Conservation (phyloP, 2,797 vertebrate species). For the Diplodus puntazzo region DNA sequence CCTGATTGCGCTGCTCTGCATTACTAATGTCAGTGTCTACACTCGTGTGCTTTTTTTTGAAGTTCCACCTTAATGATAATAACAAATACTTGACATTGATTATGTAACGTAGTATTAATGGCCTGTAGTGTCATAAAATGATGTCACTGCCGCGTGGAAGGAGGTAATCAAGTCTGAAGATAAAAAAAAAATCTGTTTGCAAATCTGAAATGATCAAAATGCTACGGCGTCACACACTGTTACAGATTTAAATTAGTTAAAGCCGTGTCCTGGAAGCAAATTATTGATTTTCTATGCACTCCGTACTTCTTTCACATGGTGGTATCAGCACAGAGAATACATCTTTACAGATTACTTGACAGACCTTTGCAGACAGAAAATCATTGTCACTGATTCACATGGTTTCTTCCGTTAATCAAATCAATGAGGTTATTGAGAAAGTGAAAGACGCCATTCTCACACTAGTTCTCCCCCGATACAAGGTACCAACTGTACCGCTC, state of each 20-base stretch:
- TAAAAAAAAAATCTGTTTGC: neutral
- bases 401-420: constrained; percentile 41
- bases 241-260: constrained; percentile 26
- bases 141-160: neutral
- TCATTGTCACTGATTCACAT: constrained; percentile 36
- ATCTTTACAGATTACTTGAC: neutral
- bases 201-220: constrained; percentile 8
- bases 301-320: constrained; percentile 30
- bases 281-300: constrained; percentile 3
- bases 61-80: no score
- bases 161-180: neutral
- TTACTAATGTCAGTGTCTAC: constrained; percentile 92
- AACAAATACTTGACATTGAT: neutral
- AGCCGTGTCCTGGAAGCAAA: constrained; percentile 6
- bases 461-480: constrained; percentile 7
- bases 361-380: constrained; percentile 25
- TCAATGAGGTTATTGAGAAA: constrained; percentile 22
- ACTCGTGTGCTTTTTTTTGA: no score
- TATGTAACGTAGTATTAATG: neutral
- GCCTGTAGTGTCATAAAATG: neutral
- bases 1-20: constrained; percentile 91
- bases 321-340: neutral
- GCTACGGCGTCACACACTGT: neutral
- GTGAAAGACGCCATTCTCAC: constrained; percentile 25
- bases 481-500: constrained; percentile 1